Conservation (phyloP, 2,797 vertebrate species). For the Scarus forsteni region DNA sequence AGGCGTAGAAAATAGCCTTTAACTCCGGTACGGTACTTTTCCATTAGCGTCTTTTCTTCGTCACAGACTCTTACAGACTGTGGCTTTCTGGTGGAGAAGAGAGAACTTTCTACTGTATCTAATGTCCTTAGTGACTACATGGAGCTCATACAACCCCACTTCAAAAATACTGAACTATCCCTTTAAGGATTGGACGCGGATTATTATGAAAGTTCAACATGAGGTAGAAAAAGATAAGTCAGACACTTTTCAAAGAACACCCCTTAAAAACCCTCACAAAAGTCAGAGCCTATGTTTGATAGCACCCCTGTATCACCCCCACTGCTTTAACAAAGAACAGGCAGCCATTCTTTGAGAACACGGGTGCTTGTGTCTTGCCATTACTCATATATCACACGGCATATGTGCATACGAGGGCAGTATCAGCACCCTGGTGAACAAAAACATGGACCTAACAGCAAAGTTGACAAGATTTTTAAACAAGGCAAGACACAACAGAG, state of each 20-base stretch:
- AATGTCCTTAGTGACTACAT: too few species aligned
- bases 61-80: too few species aligned
- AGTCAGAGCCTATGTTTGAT: slow-evolving; percentile 23
- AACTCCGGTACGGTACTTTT: too few species aligned
- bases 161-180: too few species aligned
- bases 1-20: too few species aligned
- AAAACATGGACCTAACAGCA: slow-evolving; percentile 31
- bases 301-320: slow-evolving; percentile 7
- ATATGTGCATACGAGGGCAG: slow-evolving; percentile 16
- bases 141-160: too few species aligned
- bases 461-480: slow-evolving; percentile 28
- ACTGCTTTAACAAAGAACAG: slow-evolving; percentile 34
- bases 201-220: slow-evolving; percentile 11
- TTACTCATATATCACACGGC: slow-evolving; percentile 43
- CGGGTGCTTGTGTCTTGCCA: slow-evolving; percentile 19
- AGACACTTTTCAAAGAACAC: not conserved
- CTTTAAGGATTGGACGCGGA: not conserved
- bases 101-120: too few species aligned
- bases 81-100: too few species aligned
- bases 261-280: not conserved
- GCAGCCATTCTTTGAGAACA: slow-evolving; percentile 22
- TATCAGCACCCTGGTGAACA: slow-evolving; percentile 17
- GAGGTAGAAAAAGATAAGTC: slow-evolving; percentile 35
- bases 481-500: slow-evolving; percentile 3
- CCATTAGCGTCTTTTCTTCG: too few species aligned